These are phyloP conservation scores for Sylvietta virens DNA, from an alignment of 2,113 vertebrate genomes.

Conservation along the genomic window DNA sequence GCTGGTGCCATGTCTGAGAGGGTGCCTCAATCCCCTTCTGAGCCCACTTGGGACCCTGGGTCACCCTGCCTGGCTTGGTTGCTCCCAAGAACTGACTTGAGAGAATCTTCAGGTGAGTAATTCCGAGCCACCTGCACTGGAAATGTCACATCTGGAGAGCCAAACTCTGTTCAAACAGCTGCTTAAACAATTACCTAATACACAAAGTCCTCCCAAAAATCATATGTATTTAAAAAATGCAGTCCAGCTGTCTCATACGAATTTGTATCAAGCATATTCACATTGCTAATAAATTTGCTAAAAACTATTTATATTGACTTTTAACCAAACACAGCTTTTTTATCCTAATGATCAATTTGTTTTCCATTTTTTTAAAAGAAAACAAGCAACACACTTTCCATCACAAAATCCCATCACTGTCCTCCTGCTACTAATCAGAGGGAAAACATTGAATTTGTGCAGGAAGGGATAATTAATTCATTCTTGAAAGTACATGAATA, in stretches of 20 bases:
- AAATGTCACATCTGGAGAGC: not conserved
- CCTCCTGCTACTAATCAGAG: not conserved
- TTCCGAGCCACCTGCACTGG: not conserved
- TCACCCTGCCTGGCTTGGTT: not conserved
- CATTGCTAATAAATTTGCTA: not conserved
- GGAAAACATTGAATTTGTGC: not conserved
- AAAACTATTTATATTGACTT: not conserved
- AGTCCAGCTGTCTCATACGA: not conserved
- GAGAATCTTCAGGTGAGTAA: not conserved
- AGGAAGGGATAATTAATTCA: slow-evolving; percentile 7
- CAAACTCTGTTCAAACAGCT: not conserved
- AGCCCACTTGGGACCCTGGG: not conserved
- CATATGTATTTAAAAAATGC: not conserved
- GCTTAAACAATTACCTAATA: not conserved
- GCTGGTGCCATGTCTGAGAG: not conserved
- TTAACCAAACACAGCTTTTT: not conserved
- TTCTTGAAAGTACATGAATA: slow-evolving; percentile 48
- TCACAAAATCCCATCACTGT: not conserved
- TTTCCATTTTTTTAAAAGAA: not conserved
- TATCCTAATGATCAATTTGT: not conserved
- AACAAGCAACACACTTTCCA: not conserved
- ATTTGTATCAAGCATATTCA: not conserved
- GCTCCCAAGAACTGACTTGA: not conserved
- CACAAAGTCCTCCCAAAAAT: not conserved
- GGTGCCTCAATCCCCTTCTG: accelerated